These are phyloP conservation scores for Phoebastria nigripes DNA, from an alignment of 2,797 vertebrate genomes.

Conservation along the genomic window DNA sequence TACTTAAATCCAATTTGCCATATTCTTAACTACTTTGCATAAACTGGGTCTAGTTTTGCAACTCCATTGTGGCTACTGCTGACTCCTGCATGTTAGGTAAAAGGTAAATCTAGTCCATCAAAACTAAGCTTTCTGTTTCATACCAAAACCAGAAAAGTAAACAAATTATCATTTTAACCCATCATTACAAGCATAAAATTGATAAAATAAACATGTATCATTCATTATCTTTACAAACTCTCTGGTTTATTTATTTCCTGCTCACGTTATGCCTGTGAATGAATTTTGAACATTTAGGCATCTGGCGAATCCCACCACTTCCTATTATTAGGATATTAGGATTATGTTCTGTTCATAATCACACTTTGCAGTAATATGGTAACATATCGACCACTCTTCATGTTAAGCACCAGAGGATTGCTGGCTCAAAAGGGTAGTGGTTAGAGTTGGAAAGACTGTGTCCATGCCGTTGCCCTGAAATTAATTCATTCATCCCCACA, in stretches of 20 bases:
- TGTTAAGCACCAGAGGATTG: not conserved
- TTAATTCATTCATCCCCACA: not conserved
- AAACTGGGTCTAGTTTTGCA: not conserved
- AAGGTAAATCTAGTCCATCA: not conserved
- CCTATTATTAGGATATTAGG: not conserved
- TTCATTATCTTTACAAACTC: not conserved
- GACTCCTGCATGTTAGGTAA: not conserved
- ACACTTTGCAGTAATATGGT: not conserved
- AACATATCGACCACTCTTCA: fast-evolving
- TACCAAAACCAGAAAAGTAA: not conserved
- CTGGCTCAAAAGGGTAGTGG: not conserved
- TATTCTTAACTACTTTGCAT: not conserved
- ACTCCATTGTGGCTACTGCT: not conserved
- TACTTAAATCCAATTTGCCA: not conserved
- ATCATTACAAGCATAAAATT: not conserved
- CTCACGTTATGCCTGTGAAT: not conserved
- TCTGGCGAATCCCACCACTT: not conserved
- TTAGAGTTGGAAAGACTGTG: not conserved
- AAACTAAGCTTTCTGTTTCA: not conserved
- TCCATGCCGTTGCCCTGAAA: not conserved
- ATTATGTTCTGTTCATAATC: not conserved
- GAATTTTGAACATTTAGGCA: not conserved
- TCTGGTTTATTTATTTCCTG: not conserved
- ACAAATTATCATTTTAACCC: not conserved
- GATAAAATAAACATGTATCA: not conserved